Percentiles rank a stretch among this genome's conserved stretches.
These are phyloP conservation scores for Gyps fulvus DNA, from an alignment of 2,113 vertebrate species.

Conservation along the genomic window DNA sequence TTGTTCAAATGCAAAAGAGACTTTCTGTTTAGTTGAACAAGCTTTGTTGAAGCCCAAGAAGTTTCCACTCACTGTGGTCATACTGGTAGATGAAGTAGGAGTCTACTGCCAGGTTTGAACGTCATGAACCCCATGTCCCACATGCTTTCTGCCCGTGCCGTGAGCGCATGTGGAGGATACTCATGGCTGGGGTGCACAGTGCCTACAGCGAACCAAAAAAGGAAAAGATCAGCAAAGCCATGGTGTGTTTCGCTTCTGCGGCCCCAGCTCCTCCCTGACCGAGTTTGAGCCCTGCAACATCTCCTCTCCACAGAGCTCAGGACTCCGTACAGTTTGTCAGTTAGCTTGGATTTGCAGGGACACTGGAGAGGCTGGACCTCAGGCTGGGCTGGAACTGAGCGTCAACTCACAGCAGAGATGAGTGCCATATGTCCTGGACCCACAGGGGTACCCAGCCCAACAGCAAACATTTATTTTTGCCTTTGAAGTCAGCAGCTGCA, in stretches of 20 bases:
- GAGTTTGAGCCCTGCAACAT: background rate
- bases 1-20: background rate
- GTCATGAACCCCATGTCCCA: background rate
- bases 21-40: background rate
- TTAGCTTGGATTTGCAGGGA: background rate
- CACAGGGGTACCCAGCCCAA: background rate
- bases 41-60: background rate
- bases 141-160: background rate
- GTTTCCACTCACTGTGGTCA: background rate
- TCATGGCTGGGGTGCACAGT: background rate
- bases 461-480: background rate
- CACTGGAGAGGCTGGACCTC: background rate
- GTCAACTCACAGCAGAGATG: background rate
- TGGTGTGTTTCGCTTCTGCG: background rate
- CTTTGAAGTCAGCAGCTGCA: background rate
- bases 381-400: background rate
- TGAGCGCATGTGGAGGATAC: accelerated
- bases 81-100: background rate
- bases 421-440: background rate
- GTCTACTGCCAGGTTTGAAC: background rate
- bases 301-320: background rate
- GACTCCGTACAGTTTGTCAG: background rate
- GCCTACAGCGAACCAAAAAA: background rate
- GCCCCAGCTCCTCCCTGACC: background rate
- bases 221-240: background rate